A percentile compares a stretch with the other conserved stretches of the same genome.
These are phyloP conservation scores for Thryonomys swinderianus DNA, from an alignment of 2,113 vertebrate genomes.

Conservation along the genomic window DNA sequence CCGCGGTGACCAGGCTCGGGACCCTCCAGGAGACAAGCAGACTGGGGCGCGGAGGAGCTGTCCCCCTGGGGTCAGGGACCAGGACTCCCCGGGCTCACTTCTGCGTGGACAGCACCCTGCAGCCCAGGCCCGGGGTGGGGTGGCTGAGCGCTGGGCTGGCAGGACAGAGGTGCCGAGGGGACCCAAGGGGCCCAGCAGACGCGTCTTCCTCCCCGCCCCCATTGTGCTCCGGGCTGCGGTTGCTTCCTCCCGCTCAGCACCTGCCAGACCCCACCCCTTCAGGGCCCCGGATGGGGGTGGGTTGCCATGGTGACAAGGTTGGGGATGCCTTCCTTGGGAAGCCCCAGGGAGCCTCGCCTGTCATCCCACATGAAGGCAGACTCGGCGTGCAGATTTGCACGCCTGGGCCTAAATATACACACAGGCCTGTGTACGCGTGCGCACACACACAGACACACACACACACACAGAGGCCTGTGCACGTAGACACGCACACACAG, in stretches of 20 bases:
- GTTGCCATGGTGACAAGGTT: neutral
- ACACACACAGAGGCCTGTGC: neutral
- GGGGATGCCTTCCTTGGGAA: conserved; percentile 26
- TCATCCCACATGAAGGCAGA: neutral
- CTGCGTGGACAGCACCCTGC: neutral
- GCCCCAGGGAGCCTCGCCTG: neutral
- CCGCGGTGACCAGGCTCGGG: neutral
- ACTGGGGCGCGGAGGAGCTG: no score
- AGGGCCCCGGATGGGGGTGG: neutral
- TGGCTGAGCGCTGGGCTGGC: neutral
- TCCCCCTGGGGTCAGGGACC: neutral
- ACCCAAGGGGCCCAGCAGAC: neutral
- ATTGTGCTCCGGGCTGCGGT: neutral
- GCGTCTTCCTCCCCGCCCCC: neutral
- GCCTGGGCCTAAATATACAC: neutral
- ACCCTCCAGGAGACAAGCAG: neutral
- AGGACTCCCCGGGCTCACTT: neutral
- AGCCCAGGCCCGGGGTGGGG: rapidly evolving
- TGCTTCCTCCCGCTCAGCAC: neutral
- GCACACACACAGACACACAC: neutral
- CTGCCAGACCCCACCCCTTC: neutral
- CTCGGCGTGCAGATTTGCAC: neutral
- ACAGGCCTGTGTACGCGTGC: no score
- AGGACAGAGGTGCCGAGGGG: neutral
- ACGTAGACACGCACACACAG: neutral